Evolutionary conservation across 1,140 invertebrate species (phyloP), one percentile per base, ranked within the genome.

Genomic region (Lepeophtheirus salmonis): DNA sequence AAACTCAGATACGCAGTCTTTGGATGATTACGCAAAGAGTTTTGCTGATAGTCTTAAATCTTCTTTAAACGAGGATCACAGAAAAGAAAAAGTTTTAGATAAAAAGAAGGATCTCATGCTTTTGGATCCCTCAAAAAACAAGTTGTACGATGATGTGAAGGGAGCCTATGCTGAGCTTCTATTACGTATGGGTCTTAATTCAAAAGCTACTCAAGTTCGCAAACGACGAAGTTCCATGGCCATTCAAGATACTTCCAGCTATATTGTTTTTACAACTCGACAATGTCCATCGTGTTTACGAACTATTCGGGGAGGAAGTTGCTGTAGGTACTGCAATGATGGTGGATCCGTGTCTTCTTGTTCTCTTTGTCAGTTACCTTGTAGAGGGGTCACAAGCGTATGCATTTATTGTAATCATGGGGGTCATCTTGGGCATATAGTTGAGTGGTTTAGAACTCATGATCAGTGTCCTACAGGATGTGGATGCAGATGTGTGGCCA

Each of bases 391-490:
- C 41, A 63, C 83, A 14, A 84, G 82, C 67, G 82, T 83, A 64
- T 94, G 89, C 68, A 70, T 85, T 22, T 74, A 81, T 21, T 94
- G 89, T 72, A 86, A 87, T 1, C 90, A 96, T 73, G 89, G 88
- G 26, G 89, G 89, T 6, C 91, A 96, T 69, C 80, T 81, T 2
- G 70, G 75, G 57, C 88, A 91, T 71, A 77, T 91, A 67, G 71
- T 79, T 62, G 72, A 80, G 41, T 92, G 89, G 89, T 90, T 87
- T 73, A 72, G 69, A 16, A 72, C 67, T 21, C 75, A 81, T 64
- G 70, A 77, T 67, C 71, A 79, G 26, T 84, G 84, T 68, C 77
- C 83, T 4, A 77, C 84, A 2, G 88, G 88, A 14, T 96, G 90
- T 74, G 89, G 89, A 2, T 96, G 91, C 72, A 76, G 75, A 61